Evolutionary conservation across 1,140 invertebrate genomes (phyloP), one percentile per base, ranked within the genome.

Genomic region (Ptiloglossa arizonensis): DNA sequence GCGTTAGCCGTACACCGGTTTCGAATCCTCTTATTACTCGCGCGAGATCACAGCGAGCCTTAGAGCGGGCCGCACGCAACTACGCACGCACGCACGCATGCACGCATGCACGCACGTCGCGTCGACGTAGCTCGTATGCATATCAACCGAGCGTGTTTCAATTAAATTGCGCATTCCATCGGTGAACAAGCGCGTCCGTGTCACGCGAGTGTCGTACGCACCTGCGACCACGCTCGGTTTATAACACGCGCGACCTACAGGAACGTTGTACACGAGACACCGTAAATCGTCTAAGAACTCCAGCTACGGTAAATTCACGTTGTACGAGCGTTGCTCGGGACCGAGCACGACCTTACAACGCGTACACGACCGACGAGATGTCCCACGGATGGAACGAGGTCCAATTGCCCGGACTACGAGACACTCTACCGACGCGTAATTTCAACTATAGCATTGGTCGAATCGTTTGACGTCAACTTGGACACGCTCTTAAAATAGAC

Each of bases 121-220:
- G 9, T 24, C 62, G 38, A 19, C 46, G 48, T 41, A 32, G 32
- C 64, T 66, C 73, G 64, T 69, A 75, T 69, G 73, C 52, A 69
- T 48, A 75, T 48, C 32, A 68, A 46, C 27, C 32, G 41, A 68
- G 64, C 73, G 52, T 69, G 73, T 75, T 75, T 75, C 73, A 75
- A 69, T 75, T 75, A 75, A 75, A 75, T 67, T 66, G 64, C 64
- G 38, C 73, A 35, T 75, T 68, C 41, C 52, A 75, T 56, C 52
- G 63, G 13, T 41, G 9, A n/a, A 35, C 48, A 9, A 11, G 35
- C 41, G 19, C 32, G 29, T 75, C 48, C 38, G 27, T 24, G 64
- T 59, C 52, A 75, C 73, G 64, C 64, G 32, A 75, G 22, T 68
- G 64, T 75, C 60, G 48, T n/a, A 35, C 71, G 60, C 59, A 52